phyloP scores from a whole-genome alignment of 2,888 invertebrate genomes.

The Melolontha melolontha region DNA sequence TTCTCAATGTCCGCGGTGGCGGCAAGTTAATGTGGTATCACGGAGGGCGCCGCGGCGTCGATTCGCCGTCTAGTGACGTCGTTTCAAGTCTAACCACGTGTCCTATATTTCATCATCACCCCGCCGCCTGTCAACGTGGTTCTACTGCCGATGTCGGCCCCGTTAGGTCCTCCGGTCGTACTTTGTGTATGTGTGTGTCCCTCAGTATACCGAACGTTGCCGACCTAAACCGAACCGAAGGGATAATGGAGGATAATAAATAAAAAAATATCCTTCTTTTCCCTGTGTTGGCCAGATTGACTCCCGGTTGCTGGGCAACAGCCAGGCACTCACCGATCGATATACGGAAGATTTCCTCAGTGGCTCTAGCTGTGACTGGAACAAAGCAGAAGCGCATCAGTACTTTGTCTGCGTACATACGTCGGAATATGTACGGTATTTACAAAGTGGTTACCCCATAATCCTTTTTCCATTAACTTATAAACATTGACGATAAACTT shows the following conservation, averaged over 20 bases:
- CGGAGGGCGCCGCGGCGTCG: slow-evolving; percentile 65
- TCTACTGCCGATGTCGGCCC: slow-evolving; percentile 5
- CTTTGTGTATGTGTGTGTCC: slow-evolving; percentile 17
- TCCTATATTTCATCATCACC: slow-evolving; percentile 80
- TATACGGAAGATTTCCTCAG: slow-evolving; percentile 66
- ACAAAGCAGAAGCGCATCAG: slow-evolving; percentile 52
- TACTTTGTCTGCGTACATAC: slow-evolving; percentile 24
- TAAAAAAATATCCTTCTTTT: slow-evolving; percentile 66
- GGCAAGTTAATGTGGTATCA: slow-evolving; percentile 19
- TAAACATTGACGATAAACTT: slow-evolving; percentile 7
- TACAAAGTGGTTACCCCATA: background rate
- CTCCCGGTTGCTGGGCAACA: slow-evolving; percentile 70
- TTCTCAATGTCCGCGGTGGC: slow-evolving; percentile 5
- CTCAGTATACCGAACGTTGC: slow-evolving; percentile 51
- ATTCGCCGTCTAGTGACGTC: slow-evolving; percentile 73
- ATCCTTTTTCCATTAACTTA: slow-evolving; percentile 9
- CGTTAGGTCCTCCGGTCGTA: background rate
- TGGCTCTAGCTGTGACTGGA: slow-evolving; percentile 58
- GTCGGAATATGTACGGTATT: background rate
- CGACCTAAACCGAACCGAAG: slow-evolving; percentile 60
- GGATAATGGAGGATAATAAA: slow-evolving; percentile 66
- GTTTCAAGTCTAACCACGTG: slow-evolving; percentile 81
- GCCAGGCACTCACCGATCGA: slow-evolving; percentile 64
- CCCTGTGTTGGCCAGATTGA: slow-evolving; percentile 69
- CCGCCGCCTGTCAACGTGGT: slow-evolving; percentile 56